Evolutionary conservation across 2,888 invertebrate genomes (phyloP).

Genomic region (Drepanosiphum platanoidis): DNA sequence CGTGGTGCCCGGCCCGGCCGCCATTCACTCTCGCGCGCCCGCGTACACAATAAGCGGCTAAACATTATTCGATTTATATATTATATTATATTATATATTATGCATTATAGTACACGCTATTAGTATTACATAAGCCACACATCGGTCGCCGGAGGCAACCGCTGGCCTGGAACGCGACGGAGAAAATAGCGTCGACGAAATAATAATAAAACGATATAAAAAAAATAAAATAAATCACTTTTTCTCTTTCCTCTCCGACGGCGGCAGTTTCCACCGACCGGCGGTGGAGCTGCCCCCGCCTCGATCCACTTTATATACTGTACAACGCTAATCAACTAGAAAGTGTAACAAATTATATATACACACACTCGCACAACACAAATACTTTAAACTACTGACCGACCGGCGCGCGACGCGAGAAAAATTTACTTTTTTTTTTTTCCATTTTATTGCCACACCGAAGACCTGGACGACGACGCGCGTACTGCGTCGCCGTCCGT

Average conservation of each 20-base stretch:
- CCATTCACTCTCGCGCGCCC: neutral
- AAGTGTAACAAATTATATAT: conserved; percentile 59
- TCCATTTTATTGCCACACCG: conserved; percentile 16
- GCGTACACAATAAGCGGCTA: neutral
- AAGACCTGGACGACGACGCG: neutral
- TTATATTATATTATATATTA: neutral
- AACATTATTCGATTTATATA: conserved; percentile 20
- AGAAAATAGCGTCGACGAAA: conserved; percentile 46
- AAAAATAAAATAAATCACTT: conserved; percentile 5
- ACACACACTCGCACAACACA: neutral
- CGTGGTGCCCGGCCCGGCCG: neutral
- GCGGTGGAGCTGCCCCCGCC: neutral
- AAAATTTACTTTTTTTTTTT: conserved; percentile 20
- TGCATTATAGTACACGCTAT: neutral
- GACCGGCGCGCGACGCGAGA: neutral
- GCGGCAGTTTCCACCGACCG: neutral
- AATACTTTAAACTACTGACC: conserved; percentile 6
- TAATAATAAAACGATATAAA: conserved; percentile 15
- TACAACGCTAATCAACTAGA: conserved; percentile 51
- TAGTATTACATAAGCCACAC: neutral
- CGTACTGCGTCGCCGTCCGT: neutral
- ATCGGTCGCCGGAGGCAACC: conserved; percentile 7
- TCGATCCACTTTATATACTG: neutral
- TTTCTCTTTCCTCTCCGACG: conserved; percentile 26
- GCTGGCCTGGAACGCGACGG: conserved; percentile 43